phyloP scores from a whole-genome alignment of 2,797 vertebrate species.

The Arctocebus calabarensis region DNA sequence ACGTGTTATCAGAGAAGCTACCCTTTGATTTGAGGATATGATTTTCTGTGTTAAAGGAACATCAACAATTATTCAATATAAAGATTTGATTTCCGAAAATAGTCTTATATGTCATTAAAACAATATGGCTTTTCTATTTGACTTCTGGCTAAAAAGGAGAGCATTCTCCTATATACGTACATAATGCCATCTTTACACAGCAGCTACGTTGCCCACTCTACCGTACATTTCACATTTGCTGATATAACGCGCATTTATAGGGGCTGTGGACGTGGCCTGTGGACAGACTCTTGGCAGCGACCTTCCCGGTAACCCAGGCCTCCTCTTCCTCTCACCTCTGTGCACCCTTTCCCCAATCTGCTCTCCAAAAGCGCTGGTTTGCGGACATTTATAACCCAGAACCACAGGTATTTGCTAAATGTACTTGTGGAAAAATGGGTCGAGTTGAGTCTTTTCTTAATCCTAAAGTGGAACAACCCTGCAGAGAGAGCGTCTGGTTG shows the following conservation, averaged over 20 bases:
- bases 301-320: neutral
- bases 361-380: neutral
- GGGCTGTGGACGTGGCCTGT: neutral
- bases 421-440: neutral
- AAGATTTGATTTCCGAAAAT: neutral
- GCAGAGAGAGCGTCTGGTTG: neutral
- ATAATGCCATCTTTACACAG: fast-evolving
- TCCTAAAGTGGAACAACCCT: neutral
- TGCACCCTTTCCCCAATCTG: neutral
- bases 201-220: too few relatives aligned
- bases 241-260: neutral
- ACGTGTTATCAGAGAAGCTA: neutral
- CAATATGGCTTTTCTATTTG: neutral
- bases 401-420: neutral
- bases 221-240: fast-evolving
- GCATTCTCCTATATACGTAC: fast-evolving
- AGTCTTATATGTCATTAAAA: too few relatives aligned
- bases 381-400: neutral
- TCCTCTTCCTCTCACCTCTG: neutral
- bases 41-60: neutral
- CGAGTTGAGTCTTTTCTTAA: neutral
- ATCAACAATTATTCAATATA: neutral
- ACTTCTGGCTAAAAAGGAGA: fast-evolving
- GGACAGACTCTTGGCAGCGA: fast-evolving
- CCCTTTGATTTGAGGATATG: neutral